phyloP scores from a whole-genome alignment of 2,888 invertebrate genomes.

The Serripes groenlandicus region DNA sequence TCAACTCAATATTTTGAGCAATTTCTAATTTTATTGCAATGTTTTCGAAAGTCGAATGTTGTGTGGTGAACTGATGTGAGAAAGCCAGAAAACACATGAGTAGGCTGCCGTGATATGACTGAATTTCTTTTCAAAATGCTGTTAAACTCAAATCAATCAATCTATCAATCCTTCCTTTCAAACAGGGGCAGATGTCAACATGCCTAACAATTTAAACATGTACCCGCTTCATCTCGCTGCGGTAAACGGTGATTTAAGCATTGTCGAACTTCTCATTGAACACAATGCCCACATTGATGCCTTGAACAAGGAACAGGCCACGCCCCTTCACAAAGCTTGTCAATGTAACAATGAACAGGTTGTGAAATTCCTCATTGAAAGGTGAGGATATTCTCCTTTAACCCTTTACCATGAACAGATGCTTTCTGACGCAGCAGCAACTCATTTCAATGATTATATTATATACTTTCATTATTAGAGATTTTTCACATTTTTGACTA shows the following conservation, averaged over 20 bases:
- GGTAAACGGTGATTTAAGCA: constrained; percentile 82
- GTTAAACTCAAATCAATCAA: too few species aligned
- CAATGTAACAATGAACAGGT: constrained; percentile 84
- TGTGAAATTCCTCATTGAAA: constrained; percentile 84
- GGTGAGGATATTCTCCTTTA: constrained; percentile 62
- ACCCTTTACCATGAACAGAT: neutral
- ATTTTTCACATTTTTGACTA: neutral
- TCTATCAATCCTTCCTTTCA: neutral
- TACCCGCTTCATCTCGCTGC: constrained; percentile 94
- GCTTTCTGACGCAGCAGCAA: neutral
- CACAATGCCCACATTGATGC: constrained; percentile 86
- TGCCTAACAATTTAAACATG: constrained; percentile 91
- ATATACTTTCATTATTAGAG: neutral
- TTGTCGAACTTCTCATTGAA: constrained; percentile 82
- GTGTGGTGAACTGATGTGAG: too few species aligned
- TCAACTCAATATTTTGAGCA: too few species aligned
- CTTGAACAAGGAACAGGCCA: constrained; percentile 85
- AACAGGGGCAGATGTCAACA: constrained; percentile 90
- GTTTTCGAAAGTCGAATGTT: too few species aligned
- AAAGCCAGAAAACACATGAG: too few species aligned
- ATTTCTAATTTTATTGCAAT: too few species aligned
- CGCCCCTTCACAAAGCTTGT: constrained; percentile 87
- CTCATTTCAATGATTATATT: neutral
- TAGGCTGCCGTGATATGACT: too few species aligned
- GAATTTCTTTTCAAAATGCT: too few species aligned